phyloP scores from a whole-genome alignment of 1,140 invertebrate species.

The Bombus turneri region DNA sequence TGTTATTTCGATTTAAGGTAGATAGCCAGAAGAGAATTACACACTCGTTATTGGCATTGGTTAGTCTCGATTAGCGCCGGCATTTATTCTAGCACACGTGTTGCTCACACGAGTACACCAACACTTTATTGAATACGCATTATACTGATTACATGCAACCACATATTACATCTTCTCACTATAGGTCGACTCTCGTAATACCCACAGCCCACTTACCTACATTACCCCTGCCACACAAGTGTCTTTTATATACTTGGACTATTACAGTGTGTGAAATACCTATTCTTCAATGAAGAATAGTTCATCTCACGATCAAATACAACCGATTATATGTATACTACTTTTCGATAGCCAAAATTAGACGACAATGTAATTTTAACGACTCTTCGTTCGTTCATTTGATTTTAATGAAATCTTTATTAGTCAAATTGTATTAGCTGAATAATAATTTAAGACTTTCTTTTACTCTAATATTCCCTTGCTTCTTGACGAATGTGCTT shows the following conservation, averaged over 20 bases:
- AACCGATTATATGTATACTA: not conserved
- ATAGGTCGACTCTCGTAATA: constrained; percentile 73
- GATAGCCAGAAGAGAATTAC: constrained; percentile 32
- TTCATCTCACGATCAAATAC: not conserved
- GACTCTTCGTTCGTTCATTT: not conserved
- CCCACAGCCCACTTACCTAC: constrained; percentile 82
- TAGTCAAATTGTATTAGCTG: not conserved
- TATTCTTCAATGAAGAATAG: constrained; percentile 36
- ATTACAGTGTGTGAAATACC: constrained; percentile 38
- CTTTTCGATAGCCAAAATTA: constrained; percentile 9
- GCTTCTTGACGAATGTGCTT: not conserved
- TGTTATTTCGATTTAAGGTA: constrained; percentile 40
- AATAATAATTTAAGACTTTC: not conserved
- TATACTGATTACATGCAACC: constrained; percentile 58
- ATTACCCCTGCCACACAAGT: constrained; percentile 67
- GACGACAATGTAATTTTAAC: not conserved
- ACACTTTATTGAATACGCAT: constrained; percentile 1
- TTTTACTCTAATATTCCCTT: not conserved
- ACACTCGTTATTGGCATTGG: constrained; percentile 51
- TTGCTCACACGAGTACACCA: not conserved
- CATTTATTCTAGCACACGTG: constrained; percentile 47
- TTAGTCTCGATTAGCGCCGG: constrained; percentile 51
- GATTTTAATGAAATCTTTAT: not conserved
- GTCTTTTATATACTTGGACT: constrained; percentile 10
- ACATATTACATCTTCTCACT: constrained; percentile 65